Conservation (phyloP, 1,140 invertebrate species). For the Brachionus koreanus region DNA sequence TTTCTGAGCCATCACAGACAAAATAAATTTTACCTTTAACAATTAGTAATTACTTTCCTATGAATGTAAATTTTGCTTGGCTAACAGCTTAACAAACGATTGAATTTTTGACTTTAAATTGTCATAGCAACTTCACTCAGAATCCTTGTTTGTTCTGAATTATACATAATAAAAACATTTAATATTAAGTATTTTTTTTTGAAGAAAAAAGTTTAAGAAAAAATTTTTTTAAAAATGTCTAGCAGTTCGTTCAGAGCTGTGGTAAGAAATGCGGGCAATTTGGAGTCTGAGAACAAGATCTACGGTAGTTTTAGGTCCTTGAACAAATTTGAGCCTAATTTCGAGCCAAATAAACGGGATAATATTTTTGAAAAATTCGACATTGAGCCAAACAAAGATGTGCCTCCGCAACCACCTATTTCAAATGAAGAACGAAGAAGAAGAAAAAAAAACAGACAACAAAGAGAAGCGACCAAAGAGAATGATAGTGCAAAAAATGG, state of each 20-base stretch:
- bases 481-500: not conserved
- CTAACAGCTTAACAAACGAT: not conserved
- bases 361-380: constrained; percentile 39
- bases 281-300: not conserved
- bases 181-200: not conserved
- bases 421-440: not conserved
- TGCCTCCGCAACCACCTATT: not conserved
- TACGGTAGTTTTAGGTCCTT: constrained; percentile 31
- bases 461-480: not conserved
- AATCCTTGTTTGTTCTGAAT: not conserved
- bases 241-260: not conserved
- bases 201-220: not conserved
- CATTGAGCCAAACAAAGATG: constrained; percentile 3
- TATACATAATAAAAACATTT: not conserved
- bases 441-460: not conserved
- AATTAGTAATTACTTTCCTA: not conserved
- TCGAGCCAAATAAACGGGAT: not conserved
- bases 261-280: not conserved
- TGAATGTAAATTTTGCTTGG: not conserved
- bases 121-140: not conserved
- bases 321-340: not conserved
- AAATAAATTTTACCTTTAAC: not conserved
- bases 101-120: not conserved
- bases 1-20: not conserved
- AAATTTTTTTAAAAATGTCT: constrained; percentile 12